Evolutionary conservation across 2,888 invertebrate genomes (phyloP), one percentile per base, ranked within the genome.

Genomic region (Ariolimax columbianus): DNA sequence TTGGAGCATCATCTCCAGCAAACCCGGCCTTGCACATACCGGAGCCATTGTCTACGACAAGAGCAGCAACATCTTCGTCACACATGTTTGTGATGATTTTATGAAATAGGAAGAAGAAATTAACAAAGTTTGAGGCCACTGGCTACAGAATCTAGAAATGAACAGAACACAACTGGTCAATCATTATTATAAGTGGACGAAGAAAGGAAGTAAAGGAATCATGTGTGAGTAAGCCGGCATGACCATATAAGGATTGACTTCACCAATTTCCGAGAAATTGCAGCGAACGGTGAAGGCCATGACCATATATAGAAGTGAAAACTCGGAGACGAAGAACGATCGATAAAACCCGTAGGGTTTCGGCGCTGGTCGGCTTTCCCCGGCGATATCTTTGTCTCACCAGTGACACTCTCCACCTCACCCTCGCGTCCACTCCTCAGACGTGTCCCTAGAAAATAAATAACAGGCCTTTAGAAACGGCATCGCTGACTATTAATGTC

Each of bases 31-130:
- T 88, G 96, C 92, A 98, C 96, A 92, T 98, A 97, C 87, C 98
- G 97, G 94, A 98, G 97, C 95, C 98, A 97, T 95, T 98, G 97
- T 89, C 98, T 77, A 87, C 87, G 55, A 87, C 85, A 40, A 87
- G 68, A 81, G 87, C 87, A 75, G 87, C 87, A 85, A 87, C 87
- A 19, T 87, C 87, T 40, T 87, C 87, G 82, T 87, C 87, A 73
- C 85, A 85, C 87, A 87, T 87, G 26, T 6, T 55, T 14, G 47
- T 83, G 33, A 19, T 59, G 7, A 19, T 66, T 38, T 43, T 43
- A 19, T 59, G 11, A n/a, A 78, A 14, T 75, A 4, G 40, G 17
- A 40, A 23, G 2, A 23, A 9, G 23, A 51, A 33, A 33, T 51
- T 51, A 33, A 19, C 75, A 11, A 75, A 26, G 30, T 43, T 47